These are phyloP conservation scores for Drosophila melanica DNA, from an alignment of 1,140 invertebrate genomes.

Conservation along the genomic window DNA sequence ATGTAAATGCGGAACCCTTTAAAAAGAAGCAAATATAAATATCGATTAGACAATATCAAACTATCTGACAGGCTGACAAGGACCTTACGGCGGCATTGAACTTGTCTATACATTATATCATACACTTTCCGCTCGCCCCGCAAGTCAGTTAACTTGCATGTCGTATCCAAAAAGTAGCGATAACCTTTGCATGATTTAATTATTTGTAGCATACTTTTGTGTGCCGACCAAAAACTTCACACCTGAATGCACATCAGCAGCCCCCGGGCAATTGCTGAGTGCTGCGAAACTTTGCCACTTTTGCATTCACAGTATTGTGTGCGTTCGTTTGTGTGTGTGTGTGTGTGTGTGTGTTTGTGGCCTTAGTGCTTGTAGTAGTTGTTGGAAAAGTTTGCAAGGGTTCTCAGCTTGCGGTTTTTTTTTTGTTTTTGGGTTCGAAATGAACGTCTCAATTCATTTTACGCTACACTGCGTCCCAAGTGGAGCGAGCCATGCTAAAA, in stretches of 20 bases:
- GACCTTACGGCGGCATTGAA: slow-evolving; percentile 66
- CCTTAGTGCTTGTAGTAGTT: slow-evolving; percentile 45
- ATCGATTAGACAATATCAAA: slow-evolving; percentile 77
- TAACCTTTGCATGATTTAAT: slow-evolving; percentile 79
- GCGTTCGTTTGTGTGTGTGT: slow-evolving; percentile 2
- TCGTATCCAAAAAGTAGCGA: slow-evolving; percentile 37
- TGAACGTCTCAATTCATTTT: slow-evolving; percentile 82
- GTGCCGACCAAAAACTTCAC: slow-evolving; percentile 74
- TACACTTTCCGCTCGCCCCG: neutral
- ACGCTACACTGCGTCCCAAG: slow-evolving; percentile 75
- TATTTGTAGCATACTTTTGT: slow-evolving; percentile 78
- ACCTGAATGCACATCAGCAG: slow-evolving; percentile 65
- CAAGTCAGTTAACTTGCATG: slow-evolving; percentile 20
- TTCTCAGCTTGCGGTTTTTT: slow-evolving; percentile 45
- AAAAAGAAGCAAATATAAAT: slow-evolving; percentile 56
- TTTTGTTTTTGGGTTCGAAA: slow-evolving; percentile 43
- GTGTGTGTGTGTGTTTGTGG: neutral
- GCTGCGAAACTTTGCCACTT: slow-evolving; percentile 70
- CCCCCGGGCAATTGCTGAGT: slow-evolving; percentile 37
- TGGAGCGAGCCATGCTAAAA: slow-evolving; percentile 77
- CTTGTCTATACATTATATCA: slow-evolving; percentile 47
- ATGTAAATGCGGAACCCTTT: slow-evolving; percentile 61
- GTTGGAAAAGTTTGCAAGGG: slow-evolving; percentile 55
- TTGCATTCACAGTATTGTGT: slow-evolving; percentile 61
- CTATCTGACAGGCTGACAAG: slow-evolving; percentile 70